phyloP scores from a whole-genome alignment of 1,140 invertebrate species.

The Brevipalpus yothersi region DNA sequence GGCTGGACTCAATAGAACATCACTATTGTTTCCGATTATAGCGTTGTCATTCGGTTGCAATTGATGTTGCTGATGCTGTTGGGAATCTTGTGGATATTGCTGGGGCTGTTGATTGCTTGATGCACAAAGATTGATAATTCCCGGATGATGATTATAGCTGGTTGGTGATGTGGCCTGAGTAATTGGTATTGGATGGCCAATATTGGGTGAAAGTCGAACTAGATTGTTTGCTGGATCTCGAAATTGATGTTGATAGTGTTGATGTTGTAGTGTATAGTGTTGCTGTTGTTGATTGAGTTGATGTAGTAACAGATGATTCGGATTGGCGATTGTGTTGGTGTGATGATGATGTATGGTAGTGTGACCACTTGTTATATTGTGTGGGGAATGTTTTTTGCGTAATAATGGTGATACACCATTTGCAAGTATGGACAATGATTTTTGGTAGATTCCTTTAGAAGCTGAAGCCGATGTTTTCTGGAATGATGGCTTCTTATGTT shows the following conservation, averaged over 20 bases:
- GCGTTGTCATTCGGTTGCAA: no score
- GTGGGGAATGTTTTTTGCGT: conserved; percentile 4
- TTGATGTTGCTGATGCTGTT: no score
- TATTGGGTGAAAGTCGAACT: background rate
- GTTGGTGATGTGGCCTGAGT: background rate
- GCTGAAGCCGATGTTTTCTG: background rate
- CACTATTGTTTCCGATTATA: no score
- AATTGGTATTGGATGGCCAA: background rate
- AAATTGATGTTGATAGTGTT: background rate
- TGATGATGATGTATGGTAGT: background rate
- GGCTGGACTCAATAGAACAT: no score
- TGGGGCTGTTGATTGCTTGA: no score
- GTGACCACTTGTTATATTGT: background rate
- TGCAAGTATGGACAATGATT: conserved; percentile 6
- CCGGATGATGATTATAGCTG: no score
- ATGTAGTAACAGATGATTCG: background rate
- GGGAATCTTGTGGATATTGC: no score
- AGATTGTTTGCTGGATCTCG: background rate
- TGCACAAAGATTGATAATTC: no score
- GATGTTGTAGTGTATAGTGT: background rate
- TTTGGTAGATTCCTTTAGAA: conserved; percentile 10
- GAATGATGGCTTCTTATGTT: background rate
- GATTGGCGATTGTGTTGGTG: background rate
- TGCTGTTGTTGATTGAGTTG: background rate
- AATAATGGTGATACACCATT: conserved; percentile 9